phyloP scores from a whole-genome alignment of 1,140 invertebrate genomes.

The Goniozus legneri region DNA sequence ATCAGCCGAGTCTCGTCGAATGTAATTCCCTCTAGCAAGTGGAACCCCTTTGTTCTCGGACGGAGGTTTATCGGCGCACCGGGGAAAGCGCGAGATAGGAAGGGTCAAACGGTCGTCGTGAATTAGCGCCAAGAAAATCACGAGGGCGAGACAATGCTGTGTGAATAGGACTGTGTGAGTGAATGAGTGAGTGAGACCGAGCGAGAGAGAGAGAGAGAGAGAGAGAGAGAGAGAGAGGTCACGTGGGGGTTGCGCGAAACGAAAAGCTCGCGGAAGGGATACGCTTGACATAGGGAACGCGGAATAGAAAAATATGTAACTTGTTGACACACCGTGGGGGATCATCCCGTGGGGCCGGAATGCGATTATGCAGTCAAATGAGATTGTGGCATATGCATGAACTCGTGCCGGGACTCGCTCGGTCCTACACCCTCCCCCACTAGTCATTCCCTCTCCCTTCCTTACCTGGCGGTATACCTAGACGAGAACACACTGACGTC shows the following conservation, averaged over 20 bases:
- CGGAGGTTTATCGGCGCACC: not conserved
- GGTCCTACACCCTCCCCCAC: not conserved
- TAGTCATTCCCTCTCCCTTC: not conserved
- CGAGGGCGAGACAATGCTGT: slow-evolving; percentile 9
- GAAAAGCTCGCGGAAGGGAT: slow-evolving; percentile 6
- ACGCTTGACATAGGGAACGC: slow-evolving; percentile 11
- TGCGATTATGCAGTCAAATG: slow-evolving; percentile 56
- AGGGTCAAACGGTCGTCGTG: slow-evolving; percentile 19
- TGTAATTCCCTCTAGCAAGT: not conserved
- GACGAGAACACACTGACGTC: too few relatives aligned
- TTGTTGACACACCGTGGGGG: slow-evolving; percentile 54
- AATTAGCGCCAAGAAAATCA: slow-evolving; percentile 18
- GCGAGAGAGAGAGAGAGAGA: not conserved
- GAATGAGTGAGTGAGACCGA: too few relatives aligned
- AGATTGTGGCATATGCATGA: slow-evolving; percentile 57
- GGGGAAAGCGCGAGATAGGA: not conserved
- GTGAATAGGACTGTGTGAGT: slow-evolving; percentile 1
- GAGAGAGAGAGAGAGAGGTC: slow-evolving; percentile 6
- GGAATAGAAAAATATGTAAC: slow-evolving; percentile 44
- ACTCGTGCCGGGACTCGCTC: slow-evolving; percentile 2
- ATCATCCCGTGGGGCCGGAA: slow-evolving; percentile 42
- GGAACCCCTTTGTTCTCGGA: not conserved
- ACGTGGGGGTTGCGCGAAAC: not conserved
- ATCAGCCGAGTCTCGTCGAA: too few relatives aligned
- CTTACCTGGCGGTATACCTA: not conserved